phyloP scores from a whole-genome alignment of 2,888 invertebrate species.

The Microctonus aethiopoides region DNA sequence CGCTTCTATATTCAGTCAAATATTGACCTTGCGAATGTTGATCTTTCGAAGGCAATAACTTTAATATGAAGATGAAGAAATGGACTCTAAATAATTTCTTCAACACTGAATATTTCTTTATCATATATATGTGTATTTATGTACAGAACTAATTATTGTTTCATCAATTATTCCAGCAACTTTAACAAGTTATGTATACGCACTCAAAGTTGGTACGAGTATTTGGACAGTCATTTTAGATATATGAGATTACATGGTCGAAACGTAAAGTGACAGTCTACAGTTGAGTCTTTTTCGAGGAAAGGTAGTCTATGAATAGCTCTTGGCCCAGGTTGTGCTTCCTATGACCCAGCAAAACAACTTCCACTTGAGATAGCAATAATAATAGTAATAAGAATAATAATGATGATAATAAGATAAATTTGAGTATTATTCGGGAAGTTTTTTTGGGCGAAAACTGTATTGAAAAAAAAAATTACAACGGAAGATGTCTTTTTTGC shows the following conservation, averaged over 20 bases:
- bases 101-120: not conserved
- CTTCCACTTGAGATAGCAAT: too few relatives aligned
- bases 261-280: constrained; percentile 1
- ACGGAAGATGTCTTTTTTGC: too few relatives aligned
- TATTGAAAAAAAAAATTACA: too few relatives aligned
- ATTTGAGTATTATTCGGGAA: too few relatives aligned
- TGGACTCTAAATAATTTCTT: not conserved
- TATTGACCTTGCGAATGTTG: not conserved
- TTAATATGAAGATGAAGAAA: not conserved
- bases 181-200: too few relatives aligned
- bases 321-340: not conserved
- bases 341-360: constrained; percentile 1
- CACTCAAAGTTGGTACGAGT: constrained; percentile 4
- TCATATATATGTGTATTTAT: too few relatives aligned
- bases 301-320: constrained; percentile 21
- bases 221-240: not conserved
- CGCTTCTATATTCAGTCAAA: not conserved
- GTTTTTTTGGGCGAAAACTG: too few relatives aligned
- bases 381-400: not conserved
- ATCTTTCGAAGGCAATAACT: not conserved
- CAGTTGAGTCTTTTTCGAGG: constrained; percentile 8
- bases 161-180: too few relatives aligned
- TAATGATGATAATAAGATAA: not conserved
- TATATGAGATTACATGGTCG: constrained; percentile 3
- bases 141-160: too few relatives aligned